Conservation (phyloP, 2,113 vertebrate species). For the Scomber japonicus region DNA sequence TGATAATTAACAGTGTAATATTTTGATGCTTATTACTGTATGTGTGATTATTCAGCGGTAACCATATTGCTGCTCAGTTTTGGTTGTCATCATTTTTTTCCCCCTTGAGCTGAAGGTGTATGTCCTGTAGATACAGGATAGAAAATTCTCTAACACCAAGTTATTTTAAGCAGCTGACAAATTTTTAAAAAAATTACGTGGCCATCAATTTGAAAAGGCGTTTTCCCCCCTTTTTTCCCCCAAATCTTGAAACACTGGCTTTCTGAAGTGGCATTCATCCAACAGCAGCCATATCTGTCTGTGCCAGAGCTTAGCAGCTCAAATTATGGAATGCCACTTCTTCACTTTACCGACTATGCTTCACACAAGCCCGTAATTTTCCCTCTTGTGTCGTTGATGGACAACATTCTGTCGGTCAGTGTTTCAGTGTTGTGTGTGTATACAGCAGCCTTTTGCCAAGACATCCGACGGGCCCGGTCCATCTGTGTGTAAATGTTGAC, state of each 20-base stretch:
- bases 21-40: not conserved
- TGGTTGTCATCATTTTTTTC: not conserved
- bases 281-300: conserved; percentile 52
- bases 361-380: conserved; percentile 60
- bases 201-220: conserved; percentile 3
- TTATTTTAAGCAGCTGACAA: conserved; percentile 4
- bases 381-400: conserved; percentile 64
- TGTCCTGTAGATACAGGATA: not conserved
- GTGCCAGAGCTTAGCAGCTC: conserved; percentile 55
- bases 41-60: conserved; percentile 6
- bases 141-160: not conserved
- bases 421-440: conserved; percentile 40
- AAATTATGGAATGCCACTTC: conserved; percentile 63
- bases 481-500: conserved; percentile 75
- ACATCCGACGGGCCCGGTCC: conserved; percentile 52
- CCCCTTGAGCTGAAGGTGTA: conserved; percentile 3
- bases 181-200: conserved; percentile 13
- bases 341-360: conserved; percentile 58
- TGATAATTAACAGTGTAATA: not conserved
- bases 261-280: conserved; percentile 46
- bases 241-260: conserved; percentile 39
- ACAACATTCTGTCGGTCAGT: conserved; percentile 68
- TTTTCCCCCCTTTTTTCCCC: not conserved
- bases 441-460: conserved; percentile 60
- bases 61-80: not conserved